Evolutionary conservation across 1,140 invertebrate species (phyloP), one percentile per base, ranked within the genome.

Genomic region (Drosophila parvula): DNA sequence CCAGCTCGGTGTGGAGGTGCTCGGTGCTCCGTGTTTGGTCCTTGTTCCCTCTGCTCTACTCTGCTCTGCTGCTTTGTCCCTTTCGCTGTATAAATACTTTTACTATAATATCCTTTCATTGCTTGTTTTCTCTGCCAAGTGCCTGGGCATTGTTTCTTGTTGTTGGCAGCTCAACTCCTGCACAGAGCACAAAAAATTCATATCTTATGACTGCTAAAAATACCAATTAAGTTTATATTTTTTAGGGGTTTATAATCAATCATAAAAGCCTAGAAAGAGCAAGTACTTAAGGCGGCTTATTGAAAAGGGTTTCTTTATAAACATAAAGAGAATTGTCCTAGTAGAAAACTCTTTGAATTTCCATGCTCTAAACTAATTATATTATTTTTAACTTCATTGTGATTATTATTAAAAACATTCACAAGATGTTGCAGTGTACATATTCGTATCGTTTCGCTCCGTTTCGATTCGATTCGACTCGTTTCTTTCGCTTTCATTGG

Each of bases 81-180:
- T 84, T 81, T 85, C 64, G 62, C 65, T 81, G 59, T 78, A 78
- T 78, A 89, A 88, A 88, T 88, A 88, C 83, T 88, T 88, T 88
- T 89, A 89, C 83, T 84, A 88, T 88, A 88, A 88, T 88, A 88
- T 88, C 79, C 80, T 83, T 88, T 88, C 83, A 86, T 83, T 88
- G 83, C 84, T 83, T 86, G 83, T 86, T 88, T 86, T 88, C 67
- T 89, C 77, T 77, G 65, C 79, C 84, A 83, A 89, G 80, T 88
- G 84, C 61, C 73, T 70, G 58, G 45, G 73, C 73, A 86, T 88
- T 88, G 83, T 86, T 86, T 77, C 73, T 60, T 78, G 59, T 74
- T 71, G 77, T 80, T 77, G 51, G 51, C 34, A 22, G 40, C 68
- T 45, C 32, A 40, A 50, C 34, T 65, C 11, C 7, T 71, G 22